Evolutionary conservation across 2,113 vertebrate species (phyloP).

Genomic region (Tricholaema leucomelas): DNA sequence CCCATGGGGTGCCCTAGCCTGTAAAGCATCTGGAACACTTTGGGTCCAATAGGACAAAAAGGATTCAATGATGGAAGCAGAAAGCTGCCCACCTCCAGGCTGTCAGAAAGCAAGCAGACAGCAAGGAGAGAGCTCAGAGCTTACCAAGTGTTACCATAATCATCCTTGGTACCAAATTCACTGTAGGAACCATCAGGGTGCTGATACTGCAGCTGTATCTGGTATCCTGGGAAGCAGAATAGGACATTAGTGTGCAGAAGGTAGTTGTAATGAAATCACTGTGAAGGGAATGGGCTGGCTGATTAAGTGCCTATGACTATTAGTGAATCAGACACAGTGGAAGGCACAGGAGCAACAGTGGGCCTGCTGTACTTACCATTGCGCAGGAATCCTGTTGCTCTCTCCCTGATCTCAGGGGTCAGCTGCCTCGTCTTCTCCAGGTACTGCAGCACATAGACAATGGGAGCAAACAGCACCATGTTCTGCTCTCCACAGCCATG

Average conservation of each 20-base stretch:
- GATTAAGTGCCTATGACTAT: background rate
- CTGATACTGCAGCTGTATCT: slow-evolving; percentile 85
- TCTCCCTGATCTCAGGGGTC: slow-evolving; percentile 69
- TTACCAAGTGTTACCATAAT: slow-evolving; percentile 88
- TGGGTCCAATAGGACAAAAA: background rate
- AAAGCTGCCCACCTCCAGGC: background rate
- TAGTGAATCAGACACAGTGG: background rate
- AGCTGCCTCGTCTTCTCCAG: slow-evolving; percentile 81
- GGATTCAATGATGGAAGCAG: background rate
- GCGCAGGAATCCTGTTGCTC: slow-evolving; percentile 73
- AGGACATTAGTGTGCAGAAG: background rate
- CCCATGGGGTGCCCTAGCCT: background rate
- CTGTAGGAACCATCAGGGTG: slow-evolving; percentile 87
- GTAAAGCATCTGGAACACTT: background rate
- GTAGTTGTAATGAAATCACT: background rate
- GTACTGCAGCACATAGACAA: slow-evolving; percentile 85
- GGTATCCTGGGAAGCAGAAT: slow-evolving; percentile 77
- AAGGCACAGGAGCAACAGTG: background rate
- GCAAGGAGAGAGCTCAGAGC: background rate
- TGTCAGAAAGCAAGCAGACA: background rate
- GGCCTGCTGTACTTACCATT: slow-evolving; percentile 66
- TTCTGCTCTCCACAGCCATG: slow-evolving; percentile 87
- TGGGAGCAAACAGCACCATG: slow-evolving; percentile 85
- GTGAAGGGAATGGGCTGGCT: background rate
- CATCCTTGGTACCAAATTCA: slow-evolving; percentile 81